Percentiles rank a stretch among this genome's conserved stretches.
These are phyloP conservation scores for Asbolus verrucosus DNA, from an alignment of 1,140 invertebrate genomes.

Conservation along the genomic window DNA sequence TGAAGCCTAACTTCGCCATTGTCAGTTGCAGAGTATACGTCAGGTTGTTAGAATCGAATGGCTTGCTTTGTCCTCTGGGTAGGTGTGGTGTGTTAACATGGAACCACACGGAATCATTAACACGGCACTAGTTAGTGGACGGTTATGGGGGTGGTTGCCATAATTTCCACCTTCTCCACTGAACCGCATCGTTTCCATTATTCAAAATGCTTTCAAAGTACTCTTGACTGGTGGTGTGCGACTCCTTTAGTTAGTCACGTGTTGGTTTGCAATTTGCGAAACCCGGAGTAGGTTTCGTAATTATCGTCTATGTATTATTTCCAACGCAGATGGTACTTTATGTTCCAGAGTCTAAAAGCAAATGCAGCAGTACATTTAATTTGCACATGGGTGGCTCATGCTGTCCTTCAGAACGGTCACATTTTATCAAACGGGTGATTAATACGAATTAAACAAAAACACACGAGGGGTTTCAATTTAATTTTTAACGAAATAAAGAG, in stretches of 20 bases:
- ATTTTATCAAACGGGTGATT: no score
- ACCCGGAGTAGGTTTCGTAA: background rate
- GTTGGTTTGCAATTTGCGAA: conserved; percentile 21
- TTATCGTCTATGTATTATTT: conserved; percentile 28
- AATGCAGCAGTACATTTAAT: no score
- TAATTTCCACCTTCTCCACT: conserved; percentile 1
- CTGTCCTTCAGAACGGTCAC: no score
- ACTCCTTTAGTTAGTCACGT: no score
- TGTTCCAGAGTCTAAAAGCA: background rate
- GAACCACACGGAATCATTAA: conserved; percentile 8
- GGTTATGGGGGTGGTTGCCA: background rate
- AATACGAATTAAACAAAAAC: no score
- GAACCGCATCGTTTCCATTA: no score
- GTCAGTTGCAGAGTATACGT: no score
- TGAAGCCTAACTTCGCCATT: conserved; percentile 22
- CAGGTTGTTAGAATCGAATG: conserved; percentile 22
- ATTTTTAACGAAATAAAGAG: no score
- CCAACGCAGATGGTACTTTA: conserved; percentile 20
- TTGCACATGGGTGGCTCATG: no score
- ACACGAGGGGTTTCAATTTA: no score
- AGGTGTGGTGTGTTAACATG: conserved; percentile 4
- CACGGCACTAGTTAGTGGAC: no score
- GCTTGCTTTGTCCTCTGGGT: conserved; percentile 13
- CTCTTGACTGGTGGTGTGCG: background rate
- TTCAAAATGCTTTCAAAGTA: no score